Conservation (phyloP, 1,140 invertebrate species). For the Onthophagus taurus region DNA sequence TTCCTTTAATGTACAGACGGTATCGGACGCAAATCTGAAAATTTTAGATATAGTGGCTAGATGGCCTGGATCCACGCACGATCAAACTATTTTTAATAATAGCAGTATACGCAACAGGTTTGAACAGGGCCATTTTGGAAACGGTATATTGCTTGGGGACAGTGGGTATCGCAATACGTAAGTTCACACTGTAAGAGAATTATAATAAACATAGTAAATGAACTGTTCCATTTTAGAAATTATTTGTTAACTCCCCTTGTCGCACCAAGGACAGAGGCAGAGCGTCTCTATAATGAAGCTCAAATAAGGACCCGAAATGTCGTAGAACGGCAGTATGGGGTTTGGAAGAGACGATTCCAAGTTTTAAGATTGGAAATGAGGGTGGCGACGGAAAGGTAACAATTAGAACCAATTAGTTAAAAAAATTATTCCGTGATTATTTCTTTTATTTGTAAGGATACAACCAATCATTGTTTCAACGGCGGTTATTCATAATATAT, state of each 20-base stretch:
- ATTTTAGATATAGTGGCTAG: conserved; percentile 35
- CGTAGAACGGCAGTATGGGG: conserved; percentile 32
- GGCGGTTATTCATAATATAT: no score
- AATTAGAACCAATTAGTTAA: no score
- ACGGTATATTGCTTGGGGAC: conserved; percentile 24
- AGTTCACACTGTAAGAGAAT: no score
- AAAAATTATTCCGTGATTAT: no score
- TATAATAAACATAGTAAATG: no score
- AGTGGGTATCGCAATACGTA: conserved; percentile 22
- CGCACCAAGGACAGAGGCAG: conserved; percentile 20
- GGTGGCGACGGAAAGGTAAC: no score
- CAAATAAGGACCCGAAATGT: conserved; percentile 34
- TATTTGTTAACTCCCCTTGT: conserved; percentile 28
- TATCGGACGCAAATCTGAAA: conserved; percentile 30
- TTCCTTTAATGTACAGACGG: conserved; percentile 38
- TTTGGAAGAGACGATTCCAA: conserved; percentile 32
- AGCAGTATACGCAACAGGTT: conserved; percentile 17
- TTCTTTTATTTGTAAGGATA: no score
- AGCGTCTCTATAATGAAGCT: conserved; percentile 29
- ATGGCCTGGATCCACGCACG: conserved; percentile 35
- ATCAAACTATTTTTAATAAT: conserved; percentile 32
- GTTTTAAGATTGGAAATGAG: no score
- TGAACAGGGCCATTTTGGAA: conserved; percentile 17
- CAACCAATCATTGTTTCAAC: no score
- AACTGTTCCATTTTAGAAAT: no score